Evolutionary conservation across 2,113 vertebrate species (phyloP).

Genomic region (Crotalus horridus): DNA sequence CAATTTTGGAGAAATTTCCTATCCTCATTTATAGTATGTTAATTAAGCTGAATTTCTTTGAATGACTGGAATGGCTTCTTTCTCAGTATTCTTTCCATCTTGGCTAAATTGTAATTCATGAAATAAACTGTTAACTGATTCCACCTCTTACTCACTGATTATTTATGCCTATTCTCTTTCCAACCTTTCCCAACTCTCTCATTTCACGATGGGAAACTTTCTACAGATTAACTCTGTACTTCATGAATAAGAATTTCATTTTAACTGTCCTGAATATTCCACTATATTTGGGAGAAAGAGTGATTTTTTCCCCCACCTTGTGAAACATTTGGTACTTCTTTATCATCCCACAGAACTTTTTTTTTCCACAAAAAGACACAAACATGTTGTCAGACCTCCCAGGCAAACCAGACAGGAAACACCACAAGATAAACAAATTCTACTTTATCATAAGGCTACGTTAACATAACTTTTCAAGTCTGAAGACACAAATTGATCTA

Average conservation of each 20-base stretch:
- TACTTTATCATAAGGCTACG: background rate
- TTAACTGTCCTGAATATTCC: background rate
- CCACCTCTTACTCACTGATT: background rate
- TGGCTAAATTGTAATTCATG: background rate
- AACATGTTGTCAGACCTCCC: background rate
- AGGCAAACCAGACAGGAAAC: background rate
- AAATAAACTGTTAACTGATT: background rate
- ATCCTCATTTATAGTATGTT: background rate
- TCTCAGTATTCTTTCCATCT: background rate
- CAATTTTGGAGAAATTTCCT: background rate
- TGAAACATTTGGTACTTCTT: background rate
- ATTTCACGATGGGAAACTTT: background rate
- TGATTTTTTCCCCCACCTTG: background rate
- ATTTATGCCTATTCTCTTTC: background rate
- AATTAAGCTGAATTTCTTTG: background rate
- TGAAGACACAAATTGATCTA: background rate
- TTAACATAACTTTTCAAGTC: background rate
- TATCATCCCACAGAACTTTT: background rate
- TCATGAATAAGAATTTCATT: background rate
- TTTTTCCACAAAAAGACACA: background rate
- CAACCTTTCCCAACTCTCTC: background rate
- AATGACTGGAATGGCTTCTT: background rate
- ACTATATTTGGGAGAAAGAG: background rate
- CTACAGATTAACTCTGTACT: background rate
- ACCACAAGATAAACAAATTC: background rate